Percentiles rank a stretch among this genome's conserved stretches.
These are phyloP conservation scores for Drosophila funebris DNA, from an alignment of 1,140 invertebrate genomes.

Conservation along the genomic window DNA sequence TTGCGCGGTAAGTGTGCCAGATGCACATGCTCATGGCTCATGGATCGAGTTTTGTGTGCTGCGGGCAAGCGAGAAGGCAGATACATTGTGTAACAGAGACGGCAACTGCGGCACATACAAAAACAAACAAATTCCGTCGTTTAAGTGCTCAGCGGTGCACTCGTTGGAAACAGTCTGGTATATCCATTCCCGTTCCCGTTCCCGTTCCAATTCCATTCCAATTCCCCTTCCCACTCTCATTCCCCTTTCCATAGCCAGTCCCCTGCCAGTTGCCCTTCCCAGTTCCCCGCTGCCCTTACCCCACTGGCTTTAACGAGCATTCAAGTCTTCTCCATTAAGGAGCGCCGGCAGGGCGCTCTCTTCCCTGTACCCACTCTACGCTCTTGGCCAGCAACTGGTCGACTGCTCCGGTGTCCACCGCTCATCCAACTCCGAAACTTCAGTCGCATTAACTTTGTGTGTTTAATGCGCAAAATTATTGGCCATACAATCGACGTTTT, in stretches of 20 bases:
- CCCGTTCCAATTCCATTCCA: background rate
- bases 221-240: background rate
- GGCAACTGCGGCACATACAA: constrained; percentile 37
- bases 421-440: constrained; percentile 37
- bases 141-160: constrained; percentile 75
- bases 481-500: constrained; percentile 76
- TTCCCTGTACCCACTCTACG: background rate
- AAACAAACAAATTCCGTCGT: constrained; percentile 72
- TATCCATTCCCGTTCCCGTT: background rate
- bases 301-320: constrained; percentile 69
- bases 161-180: constrained; percentile 32
- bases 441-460: constrained; percentile 71
- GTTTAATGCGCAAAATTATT: constrained; percentile 70
- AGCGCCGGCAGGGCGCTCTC: constrained; percentile 33
- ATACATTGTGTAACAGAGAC: constrained; percentile 13
- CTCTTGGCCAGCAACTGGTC: background rate
- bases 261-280: background rate
- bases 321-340: constrained; percentile 70
- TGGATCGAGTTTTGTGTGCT: background rate
- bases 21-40: constrained; percentile 61
- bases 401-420: constrained; percentile 22
- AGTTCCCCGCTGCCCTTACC: constrained; percentile 32
- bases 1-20: constrained; percentile 79
- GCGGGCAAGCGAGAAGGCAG: constrained; percentile 1
- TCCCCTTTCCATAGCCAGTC: background rate